These are phyloP conservation scores for Pollenia labialis DNA, from an alignment of 2,888 invertebrate genomes.

Conservation along the genomic window DNA sequence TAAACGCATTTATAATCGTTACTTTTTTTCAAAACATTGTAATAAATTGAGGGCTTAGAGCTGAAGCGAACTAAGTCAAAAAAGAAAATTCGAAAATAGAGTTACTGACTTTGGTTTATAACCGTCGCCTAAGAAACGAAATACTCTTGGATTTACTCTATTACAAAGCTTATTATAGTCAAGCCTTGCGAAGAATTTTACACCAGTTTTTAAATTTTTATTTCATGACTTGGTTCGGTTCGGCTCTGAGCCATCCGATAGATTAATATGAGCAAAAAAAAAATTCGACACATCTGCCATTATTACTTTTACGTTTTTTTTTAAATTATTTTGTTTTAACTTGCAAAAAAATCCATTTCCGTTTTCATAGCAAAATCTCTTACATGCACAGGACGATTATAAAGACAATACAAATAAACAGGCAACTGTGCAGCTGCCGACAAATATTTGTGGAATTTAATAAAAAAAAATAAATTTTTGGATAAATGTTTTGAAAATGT, in stretches of 20 bases:
- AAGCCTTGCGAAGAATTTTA: too few species aligned
- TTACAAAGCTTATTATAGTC: too few species aligned
- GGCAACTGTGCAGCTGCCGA: slow-evolving; percentile 49
- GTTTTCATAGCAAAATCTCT: slow-evolving; percentile 2
- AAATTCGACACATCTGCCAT: slow-evolving; percentile 4
- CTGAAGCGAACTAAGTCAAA: too few species aligned
- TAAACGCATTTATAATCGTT: too few species aligned
- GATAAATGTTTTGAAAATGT: background rate
- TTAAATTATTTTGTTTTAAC: slow-evolving; percentile 26
- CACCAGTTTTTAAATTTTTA: too few species aligned
- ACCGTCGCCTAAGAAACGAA: too few species aligned
- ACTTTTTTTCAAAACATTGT: too few species aligned
- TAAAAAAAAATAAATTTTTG: slow-evolving; percentile 18
- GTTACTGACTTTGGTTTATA: too few species aligned
- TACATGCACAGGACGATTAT: background rate
- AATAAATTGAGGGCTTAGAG: too few species aligned
- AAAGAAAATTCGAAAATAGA: too few species aligned
- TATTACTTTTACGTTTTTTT: background rate
- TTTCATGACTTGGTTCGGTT: too few species aligned
- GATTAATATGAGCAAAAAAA: background rate
- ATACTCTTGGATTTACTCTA: too few species aligned
- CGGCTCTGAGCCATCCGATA: background rate
- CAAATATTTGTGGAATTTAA: slow-evolving; percentile 38
- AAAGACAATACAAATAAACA: slow-evolving; percentile 29
- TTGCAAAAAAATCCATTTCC: slow-evolving; percentile 51